A percentile compares a stretch with the other conserved stretches of the same genome.
These are phyloP conservation scores for Sebastes miniatus DNA, from an alignment of 2,797 vertebrate genomes.

Conservation along the genomic window DNA sequence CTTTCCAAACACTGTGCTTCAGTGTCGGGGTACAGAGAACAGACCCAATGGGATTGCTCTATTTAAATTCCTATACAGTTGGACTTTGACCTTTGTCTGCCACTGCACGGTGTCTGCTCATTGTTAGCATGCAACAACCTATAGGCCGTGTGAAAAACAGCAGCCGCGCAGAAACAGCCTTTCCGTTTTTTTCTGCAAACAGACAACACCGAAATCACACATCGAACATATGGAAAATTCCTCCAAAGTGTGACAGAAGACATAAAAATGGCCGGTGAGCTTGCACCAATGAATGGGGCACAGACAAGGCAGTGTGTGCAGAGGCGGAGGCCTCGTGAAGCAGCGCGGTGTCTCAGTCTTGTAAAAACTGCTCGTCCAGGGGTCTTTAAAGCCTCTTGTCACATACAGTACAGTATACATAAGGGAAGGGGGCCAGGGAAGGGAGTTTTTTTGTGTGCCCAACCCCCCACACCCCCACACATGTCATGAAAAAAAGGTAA, in stretches of 20 bases:
- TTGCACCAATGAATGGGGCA: slow-evolving; percentile 37
- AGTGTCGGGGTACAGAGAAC: slow-evolving; percentile 37
- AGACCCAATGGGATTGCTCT: slow-evolving; percentile 57
- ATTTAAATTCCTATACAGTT: slow-evolving; percentile 66
- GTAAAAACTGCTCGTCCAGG: slow-evolving; percentile 33
- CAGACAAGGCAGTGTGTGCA: slow-evolving; percentile 52
- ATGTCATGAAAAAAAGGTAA: slow-evolving; percentile 15
- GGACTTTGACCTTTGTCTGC: slow-evolving; percentile 48
- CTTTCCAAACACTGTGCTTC: slow-evolving; percentile 43
- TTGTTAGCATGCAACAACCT: slow-evolving; percentile 35
- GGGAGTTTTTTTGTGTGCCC: not conserved
- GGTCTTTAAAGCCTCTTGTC: slow-evolving; percentile 38
- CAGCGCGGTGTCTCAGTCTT: slow-evolving; percentile 17
- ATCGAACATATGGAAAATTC: slow-evolving; percentile 70
- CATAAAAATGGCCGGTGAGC: slow-evolving; percentile 46
- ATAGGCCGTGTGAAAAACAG: slow-evolving; percentile 15
- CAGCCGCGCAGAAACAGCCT: not conserved
- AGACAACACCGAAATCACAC: slow-evolving; percentile 38
- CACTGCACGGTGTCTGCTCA: slow-evolving; percentile 41
- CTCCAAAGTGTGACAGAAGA: slow-evolving; percentile 67
- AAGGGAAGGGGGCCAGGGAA: not conserved
- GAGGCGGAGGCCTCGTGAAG: slow-evolving; percentile 34
- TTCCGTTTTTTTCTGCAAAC: slow-evolving; percentile 10
- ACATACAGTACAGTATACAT: slow-evolving; percentile 27
- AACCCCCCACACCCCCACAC: not conserved